These are phyloP conservation scores for Luperina testacea DNA, from an alignment of 2,888 invertebrate genomes.

Conservation along the genomic window DNA sequence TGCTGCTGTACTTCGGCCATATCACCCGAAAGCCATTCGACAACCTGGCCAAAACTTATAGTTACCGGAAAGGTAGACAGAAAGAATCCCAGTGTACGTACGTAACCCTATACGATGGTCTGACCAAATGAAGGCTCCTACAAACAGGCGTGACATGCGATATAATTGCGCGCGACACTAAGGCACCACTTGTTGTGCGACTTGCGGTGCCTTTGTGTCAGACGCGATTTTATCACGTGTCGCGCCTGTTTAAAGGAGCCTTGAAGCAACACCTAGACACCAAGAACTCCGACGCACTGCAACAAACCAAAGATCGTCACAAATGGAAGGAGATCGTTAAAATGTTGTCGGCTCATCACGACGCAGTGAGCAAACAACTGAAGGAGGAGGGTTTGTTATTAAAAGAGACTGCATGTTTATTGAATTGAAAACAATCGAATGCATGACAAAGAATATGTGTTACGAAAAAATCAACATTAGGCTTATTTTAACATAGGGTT, in stretches of 20 bases:
- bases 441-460: conserved; percentile 4
- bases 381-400: conserved; percentile 14
- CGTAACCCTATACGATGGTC: background rate
- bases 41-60: background rate
- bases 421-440: conserved; percentile 22
- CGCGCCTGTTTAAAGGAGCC: too few relatives aligned
- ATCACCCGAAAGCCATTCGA: background rate
- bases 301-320: background rate
- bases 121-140: background rate
- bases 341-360: background rate
- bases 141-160: too few relatives aligned
- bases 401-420: conserved; percentile 21
- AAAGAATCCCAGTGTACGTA: background rate
- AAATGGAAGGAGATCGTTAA: background rate
- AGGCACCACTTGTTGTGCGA: too few relatives aligned
- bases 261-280: background rate
- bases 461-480: conserved; percentile 7
- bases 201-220: too few relatives aligned
- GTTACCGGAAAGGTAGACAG: background rate
- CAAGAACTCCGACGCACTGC: background rate
- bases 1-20: background rate
- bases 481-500: conserved; percentile 8
- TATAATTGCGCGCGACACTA: too few relatives aligned
- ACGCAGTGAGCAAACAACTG: background rate
- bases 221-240: too few relatives aligned